Evolutionary conservation across 2,888 invertebrate species (phyloP), one percentile per base, ranked within the genome.

Genomic region (Drosophila tanythrix): DNA sequence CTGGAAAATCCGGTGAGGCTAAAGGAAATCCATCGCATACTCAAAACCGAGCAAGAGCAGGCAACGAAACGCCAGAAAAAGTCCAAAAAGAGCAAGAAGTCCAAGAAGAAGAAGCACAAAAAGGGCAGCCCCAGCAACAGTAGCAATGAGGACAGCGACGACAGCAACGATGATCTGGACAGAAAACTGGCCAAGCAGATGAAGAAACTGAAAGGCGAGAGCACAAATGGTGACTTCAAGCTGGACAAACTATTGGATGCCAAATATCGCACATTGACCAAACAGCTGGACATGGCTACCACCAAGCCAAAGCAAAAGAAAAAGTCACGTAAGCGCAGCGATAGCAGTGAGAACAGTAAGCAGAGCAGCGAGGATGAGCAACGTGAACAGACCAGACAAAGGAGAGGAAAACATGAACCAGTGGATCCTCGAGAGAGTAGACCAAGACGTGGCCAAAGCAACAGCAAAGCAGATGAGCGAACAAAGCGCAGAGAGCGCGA

Each of bases 1-100:
- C 92, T 99, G 5, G 97, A 98, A 86, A 99, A 99, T 94, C 99
- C 99, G 1, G 95, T 99, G 0, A 97, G 97, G 92, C 94, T 99
- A 81, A 98, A 97, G 80, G 96, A 96, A 89, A 94, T 99, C 1
- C 96, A 98, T 83, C 95, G 97, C 90, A 94, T 98, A 88, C 95
- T 98, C 73, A 94, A 95, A 88, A 94, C 94, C 56, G 95, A 95
- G 87, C 94, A 94, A 88, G 82, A 85, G 13, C 67, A 83, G 3
- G 76, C 79, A 1, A 61, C 48, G 4, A 92, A 85, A 62, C 88
- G 81, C 0, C 62, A 50, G 15, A 83, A 78, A 40, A 78, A 74
- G 11, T 29, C 70, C 4, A 90, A 89, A 57, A 91, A 91, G 48
- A 81, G 81, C 35, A 89, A 85, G 38, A 89, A 90, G 57, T 82